These are phyloP conservation scores for Machaerirhynchus nigripectus DNA, from an alignment of 2,113 vertebrate genomes.

Conservation along the genomic window DNA sequence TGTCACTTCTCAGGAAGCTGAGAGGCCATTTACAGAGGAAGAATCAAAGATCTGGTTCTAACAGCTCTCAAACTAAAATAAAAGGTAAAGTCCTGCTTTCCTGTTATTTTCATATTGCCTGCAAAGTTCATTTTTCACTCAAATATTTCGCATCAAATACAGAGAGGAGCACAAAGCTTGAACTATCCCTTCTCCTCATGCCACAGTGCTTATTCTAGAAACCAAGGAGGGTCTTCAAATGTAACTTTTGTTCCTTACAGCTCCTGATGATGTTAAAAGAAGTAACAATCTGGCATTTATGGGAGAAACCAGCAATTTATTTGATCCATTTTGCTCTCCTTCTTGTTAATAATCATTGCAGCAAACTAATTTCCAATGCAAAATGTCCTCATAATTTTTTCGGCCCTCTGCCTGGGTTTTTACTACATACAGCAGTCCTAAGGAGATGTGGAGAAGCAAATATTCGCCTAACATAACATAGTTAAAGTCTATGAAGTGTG, in stretches of 20 bases:
- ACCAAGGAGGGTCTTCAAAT: background rate
- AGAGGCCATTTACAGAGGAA: background rate
- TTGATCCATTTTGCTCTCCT: background rate
- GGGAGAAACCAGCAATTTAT: background rate
- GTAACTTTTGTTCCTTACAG: background rate
- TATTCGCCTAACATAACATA: background rate
- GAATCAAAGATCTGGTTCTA: background rate
- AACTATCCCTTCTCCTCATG: background rate
- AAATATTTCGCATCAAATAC: background rate
- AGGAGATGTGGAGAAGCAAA: background rate
- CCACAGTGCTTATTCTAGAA: background rate
- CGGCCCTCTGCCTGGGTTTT: rapidly evolving
- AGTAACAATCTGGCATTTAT: background rate
- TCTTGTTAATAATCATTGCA: background rate
- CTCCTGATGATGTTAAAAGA: background rate
- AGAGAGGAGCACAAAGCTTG: background rate
- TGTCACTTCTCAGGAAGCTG: background rate
- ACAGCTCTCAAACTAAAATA: background rate
- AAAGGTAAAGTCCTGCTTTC: background rate
- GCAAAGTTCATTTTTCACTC: background rate
- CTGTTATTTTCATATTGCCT: background rate
- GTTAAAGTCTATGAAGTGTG: background rate
- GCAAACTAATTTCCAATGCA: background rate
- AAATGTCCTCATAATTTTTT: background rate
- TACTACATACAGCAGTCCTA: background rate